Percentiles rank a stretch among this genome's conserved stretches.
Conservation (phyloP, 2,888 invertebrate species). For the Netelia inedita region DNA sequence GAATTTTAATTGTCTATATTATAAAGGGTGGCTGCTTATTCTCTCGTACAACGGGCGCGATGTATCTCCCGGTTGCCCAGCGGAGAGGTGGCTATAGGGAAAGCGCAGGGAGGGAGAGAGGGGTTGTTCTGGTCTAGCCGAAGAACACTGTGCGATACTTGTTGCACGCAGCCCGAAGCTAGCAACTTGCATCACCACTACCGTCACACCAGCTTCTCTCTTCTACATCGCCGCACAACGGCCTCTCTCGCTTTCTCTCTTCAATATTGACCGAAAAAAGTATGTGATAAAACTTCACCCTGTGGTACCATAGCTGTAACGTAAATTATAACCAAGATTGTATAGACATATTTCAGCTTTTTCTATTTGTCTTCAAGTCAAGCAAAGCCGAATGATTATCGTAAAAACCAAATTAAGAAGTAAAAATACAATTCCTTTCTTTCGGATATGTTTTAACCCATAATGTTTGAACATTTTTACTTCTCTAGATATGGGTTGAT, state of each 20-base stretch:
- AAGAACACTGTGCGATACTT: conserved; percentile 70
- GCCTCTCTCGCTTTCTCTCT: not conserved
- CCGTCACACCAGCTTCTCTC: not conserved
- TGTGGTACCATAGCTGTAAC: too few species aligned
- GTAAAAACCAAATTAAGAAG: too few species aligned
- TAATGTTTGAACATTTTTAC: too few species aligned
- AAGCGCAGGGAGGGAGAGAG: not conserved
- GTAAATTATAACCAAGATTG: too few species aligned
- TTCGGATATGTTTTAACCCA: too few species aligned
- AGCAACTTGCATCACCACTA: conserved; percentile 2
- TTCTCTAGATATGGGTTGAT: too few species aligned
- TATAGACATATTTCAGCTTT: too few species aligned
- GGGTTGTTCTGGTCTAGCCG: not conserved
- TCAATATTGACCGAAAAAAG: conserved; percentile 14
- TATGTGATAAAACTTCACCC: not conserved
- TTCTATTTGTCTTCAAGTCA: too few species aligned
- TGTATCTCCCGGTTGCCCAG: conserved; percentile 55
- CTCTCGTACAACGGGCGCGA: conserved; percentile 46
- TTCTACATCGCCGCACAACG: not conserved
- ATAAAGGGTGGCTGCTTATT: conserved; percentile 17
- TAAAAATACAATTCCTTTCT: too few species aligned
- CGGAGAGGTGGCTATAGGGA: not conserved
- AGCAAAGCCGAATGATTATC: too few species aligned
- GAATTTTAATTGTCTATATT: not conserved
- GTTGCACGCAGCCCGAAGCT: conserved; percentile 73